phyloP scores from a whole-genome alignment of 2,797 vertebrate genomes.

The Taenioides sp. region DNA sequence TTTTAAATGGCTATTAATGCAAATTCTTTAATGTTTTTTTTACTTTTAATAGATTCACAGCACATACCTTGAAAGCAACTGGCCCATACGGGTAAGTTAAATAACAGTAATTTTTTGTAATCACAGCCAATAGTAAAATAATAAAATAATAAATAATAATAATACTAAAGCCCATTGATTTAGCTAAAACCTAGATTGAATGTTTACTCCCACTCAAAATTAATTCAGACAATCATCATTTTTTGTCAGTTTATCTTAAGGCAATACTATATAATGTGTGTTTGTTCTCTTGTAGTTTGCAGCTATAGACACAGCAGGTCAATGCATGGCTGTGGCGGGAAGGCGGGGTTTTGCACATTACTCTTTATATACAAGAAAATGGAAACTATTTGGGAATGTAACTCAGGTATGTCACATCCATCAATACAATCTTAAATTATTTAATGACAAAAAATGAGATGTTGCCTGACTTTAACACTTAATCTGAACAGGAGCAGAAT shows the following conservation, averaged over 20 bases:
- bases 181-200: background rate
- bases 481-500: constrained; percentile 89
- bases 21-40: background rate
- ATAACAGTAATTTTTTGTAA: constrained; percentile 11
- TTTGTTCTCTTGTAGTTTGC: constrained; percentile 82
- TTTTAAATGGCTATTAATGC: background rate
- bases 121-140: background rate
- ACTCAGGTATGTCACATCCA: constrained; percentile 84
- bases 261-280: background rate
- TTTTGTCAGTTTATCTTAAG: background rate
- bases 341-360: constrained; percentile 98
- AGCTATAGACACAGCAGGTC: constrained; percentile 93
- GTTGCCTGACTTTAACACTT: background rate
- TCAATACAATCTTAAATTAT: no score
- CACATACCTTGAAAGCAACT: constrained; percentile 98
- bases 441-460: background rate
- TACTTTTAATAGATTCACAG: constrained; percentile 88
- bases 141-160: no score
- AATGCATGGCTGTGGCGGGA: constrained; percentile 94
- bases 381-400: constrained; percentile 98
- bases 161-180: no score
- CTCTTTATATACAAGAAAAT: constrained; percentile 94
- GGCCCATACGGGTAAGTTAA: constrained; percentile 94
- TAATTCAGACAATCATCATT: background rate
- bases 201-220: background rate